Percentiles rank a stretch among this genome's conserved stretches.
phyloP scores from a whole-genome alignment of 1,140 invertebrate species.

The Neomicropteryx cornuta region DNA sequence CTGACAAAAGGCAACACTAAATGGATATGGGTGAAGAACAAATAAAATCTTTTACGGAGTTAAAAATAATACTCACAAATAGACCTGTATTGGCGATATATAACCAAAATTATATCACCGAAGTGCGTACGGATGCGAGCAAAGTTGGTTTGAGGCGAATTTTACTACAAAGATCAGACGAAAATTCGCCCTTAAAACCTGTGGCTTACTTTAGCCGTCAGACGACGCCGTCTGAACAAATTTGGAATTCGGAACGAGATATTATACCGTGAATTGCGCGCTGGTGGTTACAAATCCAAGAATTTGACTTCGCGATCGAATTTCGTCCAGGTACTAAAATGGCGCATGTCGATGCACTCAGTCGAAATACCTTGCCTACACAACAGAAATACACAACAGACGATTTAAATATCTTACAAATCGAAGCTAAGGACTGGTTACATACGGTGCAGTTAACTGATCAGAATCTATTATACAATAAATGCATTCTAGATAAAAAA shows the following conservation, averaged over 20 bases:
- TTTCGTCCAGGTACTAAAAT: slow-evolving; percentile 15
- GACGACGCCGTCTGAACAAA: slow-evolving; percentile 15
- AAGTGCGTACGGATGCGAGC: slow-evolving; percentile 16
- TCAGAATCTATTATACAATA: background rate
- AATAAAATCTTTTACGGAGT: slow-evolving; percentile 13
- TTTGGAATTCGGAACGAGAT: slow-evolving; percentile 13
- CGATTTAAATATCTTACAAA: background rate
- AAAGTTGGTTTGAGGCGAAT: slow-evolving; percentile 11
- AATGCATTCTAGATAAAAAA: slow-evolving; percentile 5
- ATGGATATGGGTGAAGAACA: slow-evolving; percentile 20
- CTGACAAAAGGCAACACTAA: slow-evolving; percentile 15
- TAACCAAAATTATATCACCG: slow-evolving; percentile 9
- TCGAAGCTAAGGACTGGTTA: background rate
- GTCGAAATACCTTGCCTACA: slow-evolving; percentile 8
- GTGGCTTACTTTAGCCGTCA: slow-evolving; percentile 16
- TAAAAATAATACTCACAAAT: slow-evolving; percentile 12
- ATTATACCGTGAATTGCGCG: slow-evolving; percentile 13
- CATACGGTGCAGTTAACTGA: slow-evolving; percentile 2
- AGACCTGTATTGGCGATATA: slow-evolving; percentile 13
- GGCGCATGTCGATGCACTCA: slow-evolving; percentile 20
- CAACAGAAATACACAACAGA: too few relatives aligned
- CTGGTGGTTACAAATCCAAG: slow-evolving; percentile 14
- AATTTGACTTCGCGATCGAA: slow-evolving; percentile 15
- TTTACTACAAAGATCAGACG: slow-evolving; percentile 12
- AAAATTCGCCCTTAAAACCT: slow-evolving; percentile 14